Percentiles rank a stretch among this genome's conserved stretches.
Evolutionary conservation across 2,888 invertebrate species (phyloP).

Genomic region (Lepas anatifera): DNA sequence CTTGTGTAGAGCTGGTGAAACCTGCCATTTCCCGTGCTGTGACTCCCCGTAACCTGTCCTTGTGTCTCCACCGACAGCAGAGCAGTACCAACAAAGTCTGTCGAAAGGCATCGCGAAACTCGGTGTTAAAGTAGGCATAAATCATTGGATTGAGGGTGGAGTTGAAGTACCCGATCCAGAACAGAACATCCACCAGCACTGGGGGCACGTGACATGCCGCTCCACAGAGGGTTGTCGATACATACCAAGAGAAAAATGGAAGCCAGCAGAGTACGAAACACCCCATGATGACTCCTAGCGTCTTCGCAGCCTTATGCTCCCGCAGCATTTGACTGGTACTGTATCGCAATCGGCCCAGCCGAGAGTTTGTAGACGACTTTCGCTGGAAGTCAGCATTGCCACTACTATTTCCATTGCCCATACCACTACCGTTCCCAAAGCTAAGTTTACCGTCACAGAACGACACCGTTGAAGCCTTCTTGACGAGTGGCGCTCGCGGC

Average conservation of each 20-base stretch:
- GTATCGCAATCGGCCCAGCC: background rate
- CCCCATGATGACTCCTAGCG: conserved; percentile 94
- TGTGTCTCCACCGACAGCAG: conserved; percentile 19
- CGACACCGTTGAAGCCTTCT: background rate
- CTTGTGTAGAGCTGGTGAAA: too few species aligned
- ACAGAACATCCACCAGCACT: conserved; percentile 60
- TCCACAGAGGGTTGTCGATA: conserved; percentile 73
- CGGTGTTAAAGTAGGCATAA: conserved; percentile 89
- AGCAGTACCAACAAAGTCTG: conserved; percentile 21
- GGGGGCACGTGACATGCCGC: conserved; percentile 65
- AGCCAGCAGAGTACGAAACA: conserved; percentile 95
- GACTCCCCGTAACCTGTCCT: too few species aligned
- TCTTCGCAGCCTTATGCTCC: conserved; percentile 91
- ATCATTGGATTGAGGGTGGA: conserved; percentile 94
- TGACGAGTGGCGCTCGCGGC: background rate
- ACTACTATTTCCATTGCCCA: too few species aligned
- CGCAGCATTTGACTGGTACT: background rate
- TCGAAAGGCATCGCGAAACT: conserved; percentile 87
- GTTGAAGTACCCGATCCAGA: conserved; percentile 65
- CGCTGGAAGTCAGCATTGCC: background rate
- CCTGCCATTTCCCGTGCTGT: too few species aligned
- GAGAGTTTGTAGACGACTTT: background rate
- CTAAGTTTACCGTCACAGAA: too few species aligned
- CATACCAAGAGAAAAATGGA: conserved; percentile 92
- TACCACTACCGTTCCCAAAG: too few species aligned